Evolutionary conservation across 1,140 invertebrate species (phyloP).

Genomic region (Diachasma alloeum): DNA sequence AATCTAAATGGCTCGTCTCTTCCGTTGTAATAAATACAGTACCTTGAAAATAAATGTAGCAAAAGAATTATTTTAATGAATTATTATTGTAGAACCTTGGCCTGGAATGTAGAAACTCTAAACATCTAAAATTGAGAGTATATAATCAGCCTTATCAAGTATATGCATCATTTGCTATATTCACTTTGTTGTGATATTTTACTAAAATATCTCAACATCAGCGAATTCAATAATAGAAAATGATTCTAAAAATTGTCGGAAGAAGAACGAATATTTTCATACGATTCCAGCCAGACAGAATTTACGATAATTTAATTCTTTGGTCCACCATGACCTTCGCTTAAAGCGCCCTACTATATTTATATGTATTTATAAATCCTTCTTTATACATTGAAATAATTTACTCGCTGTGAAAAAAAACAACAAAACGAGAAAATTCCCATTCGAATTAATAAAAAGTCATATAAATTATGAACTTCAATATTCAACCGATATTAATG

Average conservation of each 20-base stretch:
- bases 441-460: background rate
- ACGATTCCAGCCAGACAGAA: conserved; percentile 20
- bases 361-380: background rate
- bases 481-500: conserved; percentile 39
- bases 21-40: background rate
- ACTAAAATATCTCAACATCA: background rate
- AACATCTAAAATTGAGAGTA: background rate
- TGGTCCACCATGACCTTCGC: conserved; percentile 52
- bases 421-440: background rate
- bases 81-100: background rate
- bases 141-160: conserved; percentile 1
- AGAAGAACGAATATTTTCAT: background rate
- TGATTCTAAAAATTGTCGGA: background rate
- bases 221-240: background rate
- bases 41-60: background rate
- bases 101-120: background rate
- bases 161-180: background rate
- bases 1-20: background rate
- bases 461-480: conserved; percentile 36
- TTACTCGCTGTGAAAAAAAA: background rate
- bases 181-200: background rate
- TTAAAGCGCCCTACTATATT: background rate
- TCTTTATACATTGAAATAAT: background rate
- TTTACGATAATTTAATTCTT: conserved; percentile 44
- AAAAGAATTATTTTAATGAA: background rate